Percentiles rank a stretch among this genome's conserved stretches.
Evolutionary conservation across 2,113 vertebrate species (phyloP).

Genomic region (Cepphus grylle): DNA sequence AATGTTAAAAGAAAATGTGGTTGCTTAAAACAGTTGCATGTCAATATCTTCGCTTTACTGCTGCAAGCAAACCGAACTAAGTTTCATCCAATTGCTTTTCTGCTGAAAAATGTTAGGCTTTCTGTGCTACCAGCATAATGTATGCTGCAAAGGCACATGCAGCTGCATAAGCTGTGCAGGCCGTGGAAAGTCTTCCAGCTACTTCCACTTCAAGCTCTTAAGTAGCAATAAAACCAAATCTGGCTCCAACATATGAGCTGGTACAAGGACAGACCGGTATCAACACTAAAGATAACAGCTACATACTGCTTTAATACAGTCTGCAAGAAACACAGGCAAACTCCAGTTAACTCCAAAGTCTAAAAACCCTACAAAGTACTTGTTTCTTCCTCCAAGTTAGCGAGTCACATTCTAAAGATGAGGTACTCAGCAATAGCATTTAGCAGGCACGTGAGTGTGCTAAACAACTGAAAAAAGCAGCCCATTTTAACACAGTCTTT

Average conservation of each 20-base stretch:
- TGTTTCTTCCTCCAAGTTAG: not conserved
- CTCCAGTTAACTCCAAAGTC: not conserved
- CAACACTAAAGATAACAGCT: not conserved
- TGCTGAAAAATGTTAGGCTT: not conserved
- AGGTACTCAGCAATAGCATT: not conserved
- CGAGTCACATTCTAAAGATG: not conserved
- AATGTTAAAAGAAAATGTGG: not conserved
- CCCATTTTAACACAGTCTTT: not conserved
- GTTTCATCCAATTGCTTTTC: not conserved
- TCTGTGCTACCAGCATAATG: not conserved
- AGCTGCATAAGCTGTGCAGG: not conserved
- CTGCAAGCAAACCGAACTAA: not conserved
- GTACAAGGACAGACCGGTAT: not conserved
- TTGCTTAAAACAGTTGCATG: not conserved
- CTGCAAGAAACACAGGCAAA: not conserved
- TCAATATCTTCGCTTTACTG: not conserved
- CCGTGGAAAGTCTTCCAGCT: not conserved
- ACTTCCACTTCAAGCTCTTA: not conserved
- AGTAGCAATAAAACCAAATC: not conserved
- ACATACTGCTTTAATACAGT: not conserved
- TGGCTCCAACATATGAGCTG: not conserved
- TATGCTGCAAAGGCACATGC: not conserved
- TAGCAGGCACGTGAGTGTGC: not conserved
- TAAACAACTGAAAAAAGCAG: not conserved
- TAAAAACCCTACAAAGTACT: not conserved